Evolutionary conservation across 2,888 invertebrate genomes (phyloP), one percentile per base, ranked within the genome.

Genomic region (Aleiodes leptofemur): DNA sequence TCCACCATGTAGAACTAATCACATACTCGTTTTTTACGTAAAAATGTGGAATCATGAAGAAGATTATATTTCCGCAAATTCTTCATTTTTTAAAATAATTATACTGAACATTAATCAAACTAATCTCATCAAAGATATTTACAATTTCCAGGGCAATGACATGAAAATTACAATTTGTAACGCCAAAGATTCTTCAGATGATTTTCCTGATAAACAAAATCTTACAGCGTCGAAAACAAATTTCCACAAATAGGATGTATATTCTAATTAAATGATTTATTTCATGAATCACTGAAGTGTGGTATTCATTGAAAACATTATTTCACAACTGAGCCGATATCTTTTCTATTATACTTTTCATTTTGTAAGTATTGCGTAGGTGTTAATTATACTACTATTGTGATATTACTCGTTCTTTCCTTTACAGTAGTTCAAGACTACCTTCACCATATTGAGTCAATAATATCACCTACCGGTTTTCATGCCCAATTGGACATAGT

Each of bases 371-470:
- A 43, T 43, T 11, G 43, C 11, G 43, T 38, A 3, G 38, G 38
- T 43, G 43, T 8, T 8, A 43, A 43, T 43, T 43, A 43, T 43
- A 9, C 3, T 43, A 73, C 75, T 66, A 76, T 72, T 57, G 70
- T 72, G 66, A 71, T 43, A 43, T 80, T 73, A 77, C 77, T 80
- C 80, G 76, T 79, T 78, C 80, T 81, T 80, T 80, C 82, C 43
- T 9, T 43, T 79, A 80, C 79, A 80, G 76, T 78, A 79, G 82
- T 83, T 82, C 81, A 82, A 80, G 82, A 82, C 83, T 82, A 80
- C 82, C 83, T 85, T 84, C 82, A 83, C 87, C 87, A 85, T 88
- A 88, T 85, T 84, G 79, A 83, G 86, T 79, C 83, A 83, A 87
- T 87, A 86, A 86, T 83, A 86, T 85, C 84, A 82, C 82, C 77